Evolutionary conservation across 2,113 vertebrate species (phyloP).

Genomic region (Pogonocichla stellata): DNA sequence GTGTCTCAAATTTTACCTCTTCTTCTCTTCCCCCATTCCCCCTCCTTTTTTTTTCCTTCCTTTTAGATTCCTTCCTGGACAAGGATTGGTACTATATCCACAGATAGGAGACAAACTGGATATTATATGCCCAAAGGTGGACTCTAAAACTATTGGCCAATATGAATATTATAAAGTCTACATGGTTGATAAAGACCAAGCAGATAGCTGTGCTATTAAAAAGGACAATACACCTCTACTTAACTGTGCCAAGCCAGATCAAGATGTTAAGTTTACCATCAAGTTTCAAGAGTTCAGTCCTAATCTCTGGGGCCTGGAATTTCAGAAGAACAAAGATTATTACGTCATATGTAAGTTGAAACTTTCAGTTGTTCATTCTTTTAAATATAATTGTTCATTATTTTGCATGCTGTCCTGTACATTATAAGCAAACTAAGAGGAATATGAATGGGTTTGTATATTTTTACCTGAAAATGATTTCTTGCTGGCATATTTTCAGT

Average conservation of each 20-base stretch:
- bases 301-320: slow-evolving; percentile 98
- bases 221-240: slow-evolving; percentile 95
- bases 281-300: slow-evolving; percentile 99
- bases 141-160: slow-evolving; percentile 86
- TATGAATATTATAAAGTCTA: slow-evolving; percentile 99
- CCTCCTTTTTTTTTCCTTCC: not conserved
- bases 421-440: slow-evolving; percentile 18
- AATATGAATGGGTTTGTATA: slow-evolving; percentile 57
- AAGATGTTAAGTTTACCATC: slow-evolving; percentile 99
- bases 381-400: not conserved
- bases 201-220: slow-evolving; percentile 95
- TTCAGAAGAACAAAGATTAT: slow-evolving; percentile 95
- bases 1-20: not conserved
- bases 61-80: slow-evolving; percentile 92
- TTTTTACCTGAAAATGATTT: slow-evolving; percentile 36
- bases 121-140: slow-evolving; percentile 98
- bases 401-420: not conserved
- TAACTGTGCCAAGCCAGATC: slow-evolving; percentile 97
- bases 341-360: slow-evolving; percentile 98
- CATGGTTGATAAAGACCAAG: slow-evolving; percentile 96
- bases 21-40: not conserved
- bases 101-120: slow-evolving; percentile 99
- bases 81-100: slow-evolving; percentile 97
- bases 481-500: not conserved
- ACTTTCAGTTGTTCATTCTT: not conserved